Evolutionary conservation across 2,113 vertebrate species (phyloP).

Genomic region (Saguinus midas): DNA sequence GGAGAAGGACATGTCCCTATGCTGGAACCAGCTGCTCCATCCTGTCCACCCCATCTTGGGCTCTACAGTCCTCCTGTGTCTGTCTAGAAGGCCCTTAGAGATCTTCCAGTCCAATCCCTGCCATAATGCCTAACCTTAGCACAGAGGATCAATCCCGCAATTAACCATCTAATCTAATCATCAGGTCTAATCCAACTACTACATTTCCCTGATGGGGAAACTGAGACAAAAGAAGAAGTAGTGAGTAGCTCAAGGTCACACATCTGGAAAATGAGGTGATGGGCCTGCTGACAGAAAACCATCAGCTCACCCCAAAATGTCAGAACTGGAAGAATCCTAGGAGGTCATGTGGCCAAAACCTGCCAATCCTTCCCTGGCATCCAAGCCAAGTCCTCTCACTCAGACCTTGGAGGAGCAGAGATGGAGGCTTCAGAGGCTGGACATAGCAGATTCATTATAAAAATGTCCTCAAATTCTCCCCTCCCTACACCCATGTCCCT

Average conservation of each 20-base stretch:
- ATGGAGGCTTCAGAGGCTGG: not conserved
- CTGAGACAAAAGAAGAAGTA: not conserved
- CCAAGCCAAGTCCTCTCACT: not conserved
- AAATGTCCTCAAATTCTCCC: not conserved
- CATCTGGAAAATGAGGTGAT: not conserved
- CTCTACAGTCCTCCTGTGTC: not conserved
- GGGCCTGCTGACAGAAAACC: not conserved
- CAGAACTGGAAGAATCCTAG: not conserved
- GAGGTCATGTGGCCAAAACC: not conserved
- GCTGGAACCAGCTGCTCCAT: not conserved
- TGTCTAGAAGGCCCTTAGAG: not conserved
- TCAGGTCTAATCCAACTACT: not conserved
- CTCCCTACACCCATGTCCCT: not conserved
- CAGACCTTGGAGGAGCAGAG: not conserved
- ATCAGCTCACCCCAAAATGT: not conserved
- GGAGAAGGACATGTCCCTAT: not conserved
- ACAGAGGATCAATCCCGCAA: not conserved
- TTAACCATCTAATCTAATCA: not conserved
- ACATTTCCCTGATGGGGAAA: not conserved
- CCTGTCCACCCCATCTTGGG: accelerated
- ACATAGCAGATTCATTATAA: too few relatives aligned
- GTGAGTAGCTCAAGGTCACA: not conserved
- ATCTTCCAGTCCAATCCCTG: not conserved
- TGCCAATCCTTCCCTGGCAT: not conserved
- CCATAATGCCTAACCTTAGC: not conserved